phyloP scores from a whole-genome alignment of 2,888 invertebrate species.

The Pyrochroa serraticornis region DNA sequence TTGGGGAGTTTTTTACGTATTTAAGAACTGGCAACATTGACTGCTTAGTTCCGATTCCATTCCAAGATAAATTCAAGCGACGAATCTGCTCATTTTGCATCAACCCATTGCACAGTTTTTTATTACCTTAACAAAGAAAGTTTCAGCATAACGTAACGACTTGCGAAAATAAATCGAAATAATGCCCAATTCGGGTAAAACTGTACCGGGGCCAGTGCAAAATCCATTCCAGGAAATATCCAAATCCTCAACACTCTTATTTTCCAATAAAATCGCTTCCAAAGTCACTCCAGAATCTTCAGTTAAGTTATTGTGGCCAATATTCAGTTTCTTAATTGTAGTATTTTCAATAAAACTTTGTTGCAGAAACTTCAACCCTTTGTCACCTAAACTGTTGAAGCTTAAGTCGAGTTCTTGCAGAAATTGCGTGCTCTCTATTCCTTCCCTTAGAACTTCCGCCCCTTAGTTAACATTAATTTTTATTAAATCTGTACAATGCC shows the following conservation, averaged over 20 bases:
- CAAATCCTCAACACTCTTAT: slow-evolving; percentile 56
- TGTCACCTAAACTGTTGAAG: slow-evolving; percentile 57
- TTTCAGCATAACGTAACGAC: no score
- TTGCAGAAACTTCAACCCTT: slow-evolving; percentile 53
- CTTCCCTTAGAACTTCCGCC: slow-evolving; percentile 44
- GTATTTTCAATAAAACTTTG: slow-evolving; percentile 50
- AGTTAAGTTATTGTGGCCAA: slow-evolving; percentile 61
- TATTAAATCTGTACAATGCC: no score
- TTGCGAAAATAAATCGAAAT: neutral
- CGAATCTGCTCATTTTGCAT: slow-evolving; percentile 47
- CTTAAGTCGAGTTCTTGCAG: slow-evolving; percentile 56
- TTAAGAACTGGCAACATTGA: slow-evolving; percentile 43
- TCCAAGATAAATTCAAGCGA: slow-evolving; percentile 60
- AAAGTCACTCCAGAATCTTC: slow-evolving; percentile 55
- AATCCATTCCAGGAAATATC: slow-evolving; percentile 64
- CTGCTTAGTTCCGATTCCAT: slow-evolving; percentile 54
- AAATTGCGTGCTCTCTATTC: slow-evolving; percentile 48
- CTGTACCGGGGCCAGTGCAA: slow-evolving; percentile 50
- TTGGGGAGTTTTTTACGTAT: slow-evolving; percentile 42
- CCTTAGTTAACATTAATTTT: no score
- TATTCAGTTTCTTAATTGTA: slow-evolving; percentile 54
- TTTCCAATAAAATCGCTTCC: slow-evolving; percentile 54
- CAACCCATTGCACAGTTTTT: slow-evolving; percentile 53
- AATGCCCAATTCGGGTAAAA: slow-evolving; percentile 4
- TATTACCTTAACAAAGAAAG: slow-evolving; percentile 50